A percentile compares a stretch with the other conserved stretches of the same genome.
phyloP scores from a whole-genome alignment of 2,888 invertebrate genomes.

The Tribolium freemani region DNA sequence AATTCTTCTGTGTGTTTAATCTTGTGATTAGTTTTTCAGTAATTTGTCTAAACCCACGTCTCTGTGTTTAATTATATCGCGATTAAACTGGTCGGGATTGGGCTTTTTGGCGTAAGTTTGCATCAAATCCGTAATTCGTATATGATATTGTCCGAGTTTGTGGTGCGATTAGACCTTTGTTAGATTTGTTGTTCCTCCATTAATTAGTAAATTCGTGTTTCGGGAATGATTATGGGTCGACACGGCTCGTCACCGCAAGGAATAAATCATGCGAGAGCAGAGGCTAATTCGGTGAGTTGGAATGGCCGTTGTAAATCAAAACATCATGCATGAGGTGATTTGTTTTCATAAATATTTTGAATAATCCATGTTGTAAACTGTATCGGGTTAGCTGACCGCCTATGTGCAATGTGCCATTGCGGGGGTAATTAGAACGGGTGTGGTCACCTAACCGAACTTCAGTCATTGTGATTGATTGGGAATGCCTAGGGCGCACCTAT shows the following conservation, averaged over 20 bases:
- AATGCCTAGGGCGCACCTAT: conserved; percentile 52
- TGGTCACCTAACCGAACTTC: conserved; percentile 56
- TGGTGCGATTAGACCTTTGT: background rate
- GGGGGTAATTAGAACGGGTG: conserved; percentile 57
- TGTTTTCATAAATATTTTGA: conserved; percentile 43
- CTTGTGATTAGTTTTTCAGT: background rate
- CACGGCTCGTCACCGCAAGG: conserved; percentile 38
- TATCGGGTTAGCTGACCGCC: conserved; percentile 19
- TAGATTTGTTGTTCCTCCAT: conserved; percentile 5
- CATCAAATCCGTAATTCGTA: background rate
- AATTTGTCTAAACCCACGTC: background rate
- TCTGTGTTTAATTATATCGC: background rate
- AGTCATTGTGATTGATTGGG: conserved; percentile 57
- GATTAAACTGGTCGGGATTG: background rate
- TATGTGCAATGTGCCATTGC: conserved; percentile 41
- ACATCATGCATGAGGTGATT: conserved; percentile 38
- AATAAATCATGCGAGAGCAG: conserved; percentile 34
- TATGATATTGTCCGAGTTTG: background rate
- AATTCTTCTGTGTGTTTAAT: no score
- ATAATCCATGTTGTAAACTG: conserved; percentile 37
- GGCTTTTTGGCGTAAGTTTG: background rate
- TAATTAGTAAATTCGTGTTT: conserved; percentile 32
- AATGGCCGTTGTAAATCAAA: conserved; percentile 39
- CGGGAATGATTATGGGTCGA: conserved; percentile 36
- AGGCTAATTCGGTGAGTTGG: conserved; percentile 25